Evolutionary conservation across 2,113 vertebrate species (phyloP), one percentile per base, ranked within the genome.

Genomic region (Nymphicus hollandicus): DNA sequence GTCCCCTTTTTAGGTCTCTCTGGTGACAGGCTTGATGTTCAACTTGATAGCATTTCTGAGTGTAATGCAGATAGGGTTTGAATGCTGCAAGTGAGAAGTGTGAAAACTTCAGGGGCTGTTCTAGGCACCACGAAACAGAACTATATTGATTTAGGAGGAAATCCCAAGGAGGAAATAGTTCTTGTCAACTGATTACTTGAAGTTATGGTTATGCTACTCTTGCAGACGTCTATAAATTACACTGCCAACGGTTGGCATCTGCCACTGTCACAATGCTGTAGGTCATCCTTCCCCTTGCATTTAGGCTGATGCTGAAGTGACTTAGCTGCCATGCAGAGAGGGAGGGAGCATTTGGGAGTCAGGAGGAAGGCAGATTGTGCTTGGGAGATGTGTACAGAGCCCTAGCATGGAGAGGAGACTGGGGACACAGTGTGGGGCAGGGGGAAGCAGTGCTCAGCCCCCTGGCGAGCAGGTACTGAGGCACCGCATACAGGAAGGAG

Each of bases 161-260:
- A 91, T 96, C 92, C 92, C 95, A 86, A 76, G 89, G 94, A 97
- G 77, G 83, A 95, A 81, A 93, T 95, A 74, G 77, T 96, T 95
- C 95, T 95, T 96, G 92, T 95, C 94, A 93, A 64, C 72, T 84
- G 95, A 89, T 95, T 74, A 50, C 83, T 91, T 71, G 80, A 91
- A 91, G 94, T 93, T 95, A 92, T 44, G 94, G 91, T 91, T 92
- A 68, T 93, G 83, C 83, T 95, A 52, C 64, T 86, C 86, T 49
- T 81, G 88, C 83, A 88, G 83, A 50, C 2, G 0, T 60, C 86
- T 81, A 27, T 95, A 93, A 97, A 96, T 97, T 86, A 73, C 92
- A 68, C 70, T 71, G 89, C 86, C 91, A 91, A 2, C 76, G 39
- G 91, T 27, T 89, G 91, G 76, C 95, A 93, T 92, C 94, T 97